These are phyloP conservation scores for Eumacrocentrus americanus DNA, from an alignment of 2,888 invertebrate species.

Conservation along the genomic window DNA sequence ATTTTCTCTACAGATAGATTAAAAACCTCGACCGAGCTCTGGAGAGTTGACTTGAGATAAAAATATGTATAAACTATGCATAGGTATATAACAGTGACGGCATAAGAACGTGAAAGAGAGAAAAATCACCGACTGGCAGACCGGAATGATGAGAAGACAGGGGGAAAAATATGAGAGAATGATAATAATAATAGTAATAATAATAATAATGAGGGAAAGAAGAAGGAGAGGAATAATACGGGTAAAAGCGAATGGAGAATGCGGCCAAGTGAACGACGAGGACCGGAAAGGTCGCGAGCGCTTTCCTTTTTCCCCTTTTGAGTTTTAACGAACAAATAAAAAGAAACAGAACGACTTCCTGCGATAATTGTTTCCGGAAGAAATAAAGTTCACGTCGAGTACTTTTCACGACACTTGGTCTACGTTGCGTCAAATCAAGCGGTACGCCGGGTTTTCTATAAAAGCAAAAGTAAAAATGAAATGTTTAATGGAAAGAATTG, in stretches of 20 bases:
- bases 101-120: too few relatives aligned
- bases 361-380: conserved; percentile 18
- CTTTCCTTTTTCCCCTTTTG: background rate
- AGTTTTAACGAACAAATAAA: background rate
- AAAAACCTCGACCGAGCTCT: too few relatives aligned
- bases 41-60: too few relatives aligned
- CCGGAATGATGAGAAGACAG: conserved; percentile 22
- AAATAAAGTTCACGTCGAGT: conserved; percentile 16
- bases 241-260: conserved; percentile 27
- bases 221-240: conserved; percentile 17
- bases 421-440: background rate
- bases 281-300: conserved; percentile 21
- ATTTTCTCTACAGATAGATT: too few relatives aligned
- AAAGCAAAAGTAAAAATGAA: background rate
- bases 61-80: too few relatives aligned
- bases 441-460: too few relatives aligned
- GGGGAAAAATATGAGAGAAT: conserved; percentile 2
- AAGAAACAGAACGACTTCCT: conserved; percentile 15
- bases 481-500: background rate
- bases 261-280: conserved; percentile 23
- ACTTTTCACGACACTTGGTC: conserved; percentile 7
- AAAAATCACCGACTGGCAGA: conserved; percentile 12
- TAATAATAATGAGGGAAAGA: background rate
- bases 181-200: background rate
- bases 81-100: too few relatives aligned